Conservation (phyloP, 2,113 vertebrate genomes). For the Scartelaos histophorus region DNA sequence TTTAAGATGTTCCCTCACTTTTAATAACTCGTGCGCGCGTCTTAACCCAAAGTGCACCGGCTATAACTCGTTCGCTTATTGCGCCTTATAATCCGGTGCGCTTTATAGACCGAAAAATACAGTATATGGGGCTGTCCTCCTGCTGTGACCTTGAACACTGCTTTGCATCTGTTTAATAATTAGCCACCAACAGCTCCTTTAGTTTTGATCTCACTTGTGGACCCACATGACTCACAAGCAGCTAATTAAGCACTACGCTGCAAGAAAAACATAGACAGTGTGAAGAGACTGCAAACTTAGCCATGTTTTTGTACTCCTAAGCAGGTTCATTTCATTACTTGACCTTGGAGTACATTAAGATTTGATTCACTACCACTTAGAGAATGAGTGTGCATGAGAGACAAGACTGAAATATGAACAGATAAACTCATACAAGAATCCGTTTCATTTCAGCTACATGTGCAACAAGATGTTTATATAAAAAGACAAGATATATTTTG, state of each 20-base stretch:
- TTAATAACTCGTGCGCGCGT: too few species aligned
- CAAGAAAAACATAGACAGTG: not conserved
- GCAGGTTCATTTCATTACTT: not conserved
- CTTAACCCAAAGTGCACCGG: too few species aligned
- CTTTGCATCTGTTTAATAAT: conserved; percentile 14
- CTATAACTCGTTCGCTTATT: too few species aligned
- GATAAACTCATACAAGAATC: too few species aligned
- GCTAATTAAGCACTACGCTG: conserved; percentile 1
- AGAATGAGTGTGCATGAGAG: too few species aligned
- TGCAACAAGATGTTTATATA: too few species aligned
- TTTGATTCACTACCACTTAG: not conserved
- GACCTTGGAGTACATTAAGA: not conserved
- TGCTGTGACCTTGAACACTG: conserved; percentile 10
- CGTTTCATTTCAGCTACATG: too few species aligned
- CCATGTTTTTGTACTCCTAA: not conserved
- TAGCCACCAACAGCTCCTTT: conserved; percentile 1
- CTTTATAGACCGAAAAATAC: too few species aligned
- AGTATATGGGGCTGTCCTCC: not conserved
- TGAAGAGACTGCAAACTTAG: not conserved
- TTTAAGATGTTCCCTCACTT: too few species aligned
- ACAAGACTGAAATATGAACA: too few species aligned
- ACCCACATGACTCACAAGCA: not conserved
- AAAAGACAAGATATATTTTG: too few species aligned
- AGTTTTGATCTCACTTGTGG: not conserved
- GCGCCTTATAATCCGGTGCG: too few species aligned